Conservation (phyloP, 2,888 invertebrate genomes). For the Ophion slaviceki region DNA sequence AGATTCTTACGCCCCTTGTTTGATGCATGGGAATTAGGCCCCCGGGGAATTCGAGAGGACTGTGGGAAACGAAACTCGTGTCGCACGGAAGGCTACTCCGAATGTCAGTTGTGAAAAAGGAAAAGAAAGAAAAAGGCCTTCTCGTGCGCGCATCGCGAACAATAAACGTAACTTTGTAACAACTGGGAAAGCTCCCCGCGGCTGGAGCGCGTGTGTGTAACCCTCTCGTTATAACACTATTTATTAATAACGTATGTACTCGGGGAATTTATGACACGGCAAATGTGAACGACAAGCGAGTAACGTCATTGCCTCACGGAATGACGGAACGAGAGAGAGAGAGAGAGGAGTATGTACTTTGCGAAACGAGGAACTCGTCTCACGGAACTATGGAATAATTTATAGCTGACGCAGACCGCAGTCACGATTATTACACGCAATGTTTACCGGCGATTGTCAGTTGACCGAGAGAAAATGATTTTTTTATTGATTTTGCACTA, state of each 20-base stretch:
- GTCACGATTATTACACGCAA: slow-evolving; percentile 36
- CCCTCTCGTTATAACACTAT: slow-evolving; percentile 59
- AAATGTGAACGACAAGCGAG: slow-evolving; percentile 50
- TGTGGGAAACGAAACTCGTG: slow-evolving; percentile 59
- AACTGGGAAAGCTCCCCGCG: slow-evolving; percentile 7
- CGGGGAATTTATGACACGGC: slow-evolving; percentile 56
- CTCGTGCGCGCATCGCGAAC: background rate
- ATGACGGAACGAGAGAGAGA: slow-evolving; percentile 1
- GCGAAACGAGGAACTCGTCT: slow-evolving; percentile 31
- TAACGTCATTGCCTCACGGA: slow-evolving; percentile 22
- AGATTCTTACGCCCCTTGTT: background rate
- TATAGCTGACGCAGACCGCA: slow-evolving; percentile 35
- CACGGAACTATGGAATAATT: slow-evolving; percentile 51
- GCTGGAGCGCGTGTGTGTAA: background rate
- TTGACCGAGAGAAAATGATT: background rate
- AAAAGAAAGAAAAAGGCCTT: background rate
- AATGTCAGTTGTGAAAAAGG: slow-evolving; percentile 35
- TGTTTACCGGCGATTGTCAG: slow-evolving; percentile 22
- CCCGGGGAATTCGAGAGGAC: slow-evolving; percentile 11
- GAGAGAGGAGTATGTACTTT: slow-evolving; percentile 20
- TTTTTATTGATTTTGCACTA: background rate
- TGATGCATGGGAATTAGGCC: too few species aligned
- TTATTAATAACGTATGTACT: slow-evolving; percentile 59
- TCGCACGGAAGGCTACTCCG: slow-evolving; percentile 50
- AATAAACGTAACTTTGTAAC: slow-evolving; percentile 54